phyloP scores from a whole-genome alignment of 1,140 invertebrate genomes.

The Ganaspis sp. region DNA sequence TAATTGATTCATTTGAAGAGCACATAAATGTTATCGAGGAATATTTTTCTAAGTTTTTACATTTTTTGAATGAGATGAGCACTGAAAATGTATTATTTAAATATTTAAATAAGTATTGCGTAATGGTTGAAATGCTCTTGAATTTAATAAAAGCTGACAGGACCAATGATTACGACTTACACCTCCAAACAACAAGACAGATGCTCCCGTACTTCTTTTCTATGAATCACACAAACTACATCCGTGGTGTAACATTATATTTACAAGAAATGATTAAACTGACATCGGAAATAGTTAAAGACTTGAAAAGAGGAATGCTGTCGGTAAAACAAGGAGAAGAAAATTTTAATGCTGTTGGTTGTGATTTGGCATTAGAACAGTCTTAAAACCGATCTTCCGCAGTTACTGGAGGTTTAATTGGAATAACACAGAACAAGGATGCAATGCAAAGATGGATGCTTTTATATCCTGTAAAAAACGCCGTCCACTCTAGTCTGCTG shows the following conservation, averaged over 20 bases:
- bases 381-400: slow-evolving; percentile 50
- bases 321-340: slow-evolving; percentile 1
- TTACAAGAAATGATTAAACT: background rate
- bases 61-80: background rate
- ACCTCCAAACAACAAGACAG: background rate
- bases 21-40: no score
- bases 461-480: slow-evolving; percentile 49
- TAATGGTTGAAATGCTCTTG: background rate
- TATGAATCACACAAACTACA: slow-evolving; percentile 14
- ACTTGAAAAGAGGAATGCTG: slow-evolving; percentile 11
- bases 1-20: no score
- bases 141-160: background rate
- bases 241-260: background rate
- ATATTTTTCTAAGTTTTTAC: no score
- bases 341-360: slow-evolving; percentile 23
- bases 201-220: slow-evolving; percentile 17
- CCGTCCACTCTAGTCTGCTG: background rate
- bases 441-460: slow-evolving; percentile 51
- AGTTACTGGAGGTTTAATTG: slow-evolving; percentile 56
- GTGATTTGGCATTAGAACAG: slow-evolving; percentile 47
- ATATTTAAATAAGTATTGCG: background rate
- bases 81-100: background rate
- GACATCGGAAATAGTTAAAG: background rate
- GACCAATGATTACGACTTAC: background rate
- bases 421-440: slow-evolving; percentile 54